Evolutionary conservation across 2,797 vertebrate species (phyloP).

Genomic region (Phalanger gymnotis): DNA sequence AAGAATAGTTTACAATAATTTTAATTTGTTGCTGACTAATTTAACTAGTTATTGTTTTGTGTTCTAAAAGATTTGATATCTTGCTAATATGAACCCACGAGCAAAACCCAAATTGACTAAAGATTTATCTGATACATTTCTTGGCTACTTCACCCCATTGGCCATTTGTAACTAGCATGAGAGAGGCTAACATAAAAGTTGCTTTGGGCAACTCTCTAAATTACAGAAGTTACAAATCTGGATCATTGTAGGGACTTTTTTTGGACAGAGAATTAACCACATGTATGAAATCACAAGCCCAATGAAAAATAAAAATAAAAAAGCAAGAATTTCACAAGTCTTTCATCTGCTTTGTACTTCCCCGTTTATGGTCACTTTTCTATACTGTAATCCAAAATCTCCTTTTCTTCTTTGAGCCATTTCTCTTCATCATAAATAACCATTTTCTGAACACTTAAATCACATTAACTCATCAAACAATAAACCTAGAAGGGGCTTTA

Average conservation of each 20-base stretch:
- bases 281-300: neutral
- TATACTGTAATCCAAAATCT: neutral
- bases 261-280: neutral
- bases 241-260: neutral
- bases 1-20: neutral
- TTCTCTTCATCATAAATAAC: constrained; percentile 27
- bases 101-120: neutral
- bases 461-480: neutral
- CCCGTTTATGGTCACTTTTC: neutral
- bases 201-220: neutral
- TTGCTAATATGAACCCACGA: neutral
- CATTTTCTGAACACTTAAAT: neutral
- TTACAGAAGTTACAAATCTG: neutral
- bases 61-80: neutral
- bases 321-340: neutral
- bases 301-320: neutral
- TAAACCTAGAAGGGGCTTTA: constrained; percentile 1
- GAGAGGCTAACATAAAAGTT: neutral
- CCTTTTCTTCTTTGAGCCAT: neutral
- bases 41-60: neutral
- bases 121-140: neutral
- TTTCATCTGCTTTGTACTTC: neutral
- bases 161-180: neutral
- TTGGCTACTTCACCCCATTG: neutral
- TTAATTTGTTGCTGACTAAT: neutral